Conservation (phyloP, 2,113 vertebrate species). For the Podiceps cristatus region DNA sequence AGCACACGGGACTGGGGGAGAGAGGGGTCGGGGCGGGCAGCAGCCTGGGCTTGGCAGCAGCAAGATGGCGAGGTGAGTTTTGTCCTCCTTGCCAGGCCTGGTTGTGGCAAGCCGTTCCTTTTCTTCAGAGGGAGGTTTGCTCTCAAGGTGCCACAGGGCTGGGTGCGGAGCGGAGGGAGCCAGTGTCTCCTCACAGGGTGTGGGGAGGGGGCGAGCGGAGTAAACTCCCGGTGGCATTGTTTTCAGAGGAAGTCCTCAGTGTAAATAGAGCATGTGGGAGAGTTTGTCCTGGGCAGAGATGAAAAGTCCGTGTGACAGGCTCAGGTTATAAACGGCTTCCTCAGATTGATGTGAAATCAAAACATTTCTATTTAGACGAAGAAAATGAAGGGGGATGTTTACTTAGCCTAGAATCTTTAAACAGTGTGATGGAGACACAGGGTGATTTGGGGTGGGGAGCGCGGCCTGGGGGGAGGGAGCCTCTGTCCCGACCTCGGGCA, state of each 20-base stretch:
- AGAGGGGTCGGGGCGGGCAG: neutral
- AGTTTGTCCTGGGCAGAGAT: conserved; percentile 81
- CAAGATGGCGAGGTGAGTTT: fast-evolving
- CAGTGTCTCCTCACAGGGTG: neutral
- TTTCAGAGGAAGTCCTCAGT: conserved; percentile 92
- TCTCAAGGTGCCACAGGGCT: neutral
- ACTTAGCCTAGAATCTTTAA: conserved; percentile 78
- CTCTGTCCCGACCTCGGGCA: neutral
- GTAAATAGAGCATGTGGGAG: conserved; percentile 90
- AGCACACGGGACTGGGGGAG: fast-evolving
- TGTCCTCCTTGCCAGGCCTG: neutral
- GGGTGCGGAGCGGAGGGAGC: neutral
- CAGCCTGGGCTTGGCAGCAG: neutral
- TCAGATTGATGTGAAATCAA: conserved; percentile 83
- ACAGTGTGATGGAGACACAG: neutral
- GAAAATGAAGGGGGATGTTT: conserved; percentile 83
- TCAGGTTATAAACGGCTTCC: conserved; percentile 85
- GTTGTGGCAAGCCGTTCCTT: neutral
- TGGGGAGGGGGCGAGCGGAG: conserved; percentile 19
- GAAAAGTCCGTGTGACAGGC: conserved; percentile 82
- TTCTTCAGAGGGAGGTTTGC: neutral
- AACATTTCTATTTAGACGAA: conserved; percentile 80
- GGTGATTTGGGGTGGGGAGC: conserved; percentile 49
- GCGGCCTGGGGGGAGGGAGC: neutral
- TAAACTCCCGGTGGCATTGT: conserved; percentile 90